Base-by-base conservation (phyloP, 2,797 vertebrate genomes). In the Diplodus puntazzo region DNA sequence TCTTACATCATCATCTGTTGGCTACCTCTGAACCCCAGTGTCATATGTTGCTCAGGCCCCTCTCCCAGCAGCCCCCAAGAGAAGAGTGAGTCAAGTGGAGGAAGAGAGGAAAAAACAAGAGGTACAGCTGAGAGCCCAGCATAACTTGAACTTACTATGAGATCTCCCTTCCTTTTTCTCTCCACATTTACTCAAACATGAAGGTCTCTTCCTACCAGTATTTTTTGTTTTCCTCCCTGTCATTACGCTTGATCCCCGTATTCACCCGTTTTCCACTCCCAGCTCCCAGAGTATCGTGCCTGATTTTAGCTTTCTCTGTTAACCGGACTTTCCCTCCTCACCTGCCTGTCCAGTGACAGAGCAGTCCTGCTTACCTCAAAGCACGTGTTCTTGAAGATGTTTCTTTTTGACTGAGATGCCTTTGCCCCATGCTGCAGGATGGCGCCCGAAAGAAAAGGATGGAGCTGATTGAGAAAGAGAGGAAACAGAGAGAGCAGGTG, bases 401-500 rank as follows among this genome's bases (percentile, higher is more conserved):
- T 11, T 55, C 42, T 90, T 60, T 87, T 82, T 93, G 64, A 89
- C 64, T 54, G 43, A 70, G 7, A n/a, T 61, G 12, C 48, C 75
- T 81, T 76, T 64, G 43, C 55, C 17, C 88, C 25, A 2, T 69
- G 20, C 57, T 83, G 55, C 94, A 99, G 98, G 97, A 98, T 60
- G 92, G 87, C 64, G 70, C 89, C 71, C 96, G 95, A 89, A 99
- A 97, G 91, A 97, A 95, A 92, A 96, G 82, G 63, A 93, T 96
- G 87, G 97, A 98, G 67, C 83, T 94, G 84, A 94, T 92, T 70
- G 98, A 98, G 90, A 97, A 95, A 79, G 97, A 98, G 85, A 96
- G 96, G 88, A 97, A 96, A 75, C 96, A 95, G 72, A 95, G 93
- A 85, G 97, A 99, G 71, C 97, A 99, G 96, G 98, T 99, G 59